A percentile compares a stretch with the other conserved stretches of the same genome.
Evolutionary conservation across 2,113 vertebrate species (phyloP).

Genomic region (Saimiri boliviensis): DNA sequence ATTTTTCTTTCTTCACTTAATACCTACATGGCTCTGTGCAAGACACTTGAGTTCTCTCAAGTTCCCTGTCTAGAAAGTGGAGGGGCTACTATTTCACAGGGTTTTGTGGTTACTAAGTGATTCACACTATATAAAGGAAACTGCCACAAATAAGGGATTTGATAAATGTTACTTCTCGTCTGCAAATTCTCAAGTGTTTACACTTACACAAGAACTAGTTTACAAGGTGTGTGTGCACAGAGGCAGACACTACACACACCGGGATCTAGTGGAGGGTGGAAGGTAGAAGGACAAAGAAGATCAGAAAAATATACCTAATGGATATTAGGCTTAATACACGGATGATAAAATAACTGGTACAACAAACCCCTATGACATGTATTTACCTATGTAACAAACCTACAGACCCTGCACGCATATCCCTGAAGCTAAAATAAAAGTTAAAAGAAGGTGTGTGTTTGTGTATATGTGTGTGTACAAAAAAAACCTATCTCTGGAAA

Average conservation of each 20-base stretch:
- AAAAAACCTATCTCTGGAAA: background rate
- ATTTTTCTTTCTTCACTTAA: background rate
- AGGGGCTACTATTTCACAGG: background rate
- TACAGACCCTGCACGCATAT: no score
- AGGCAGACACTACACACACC: background rate
- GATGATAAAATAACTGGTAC: no score
- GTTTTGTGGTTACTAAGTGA: background rate
- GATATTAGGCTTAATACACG: no score
- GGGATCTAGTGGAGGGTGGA: no score
- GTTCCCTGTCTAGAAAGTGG: background rate
- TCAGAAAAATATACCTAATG: no score
- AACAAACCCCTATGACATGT: no score
- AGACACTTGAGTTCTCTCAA: background rate
- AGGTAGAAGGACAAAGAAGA: no score
- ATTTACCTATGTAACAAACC: no score
- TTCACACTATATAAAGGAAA: background rate
- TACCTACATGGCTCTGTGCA: rapidly evolving
- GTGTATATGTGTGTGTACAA: no score
- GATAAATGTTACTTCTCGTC: background rate
- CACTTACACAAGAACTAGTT: background rate
- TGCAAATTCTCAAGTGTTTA: background rate
- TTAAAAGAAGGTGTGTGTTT: no score
- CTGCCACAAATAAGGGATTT: background rate
- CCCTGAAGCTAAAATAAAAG: no score
- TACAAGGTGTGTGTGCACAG: background rate